These are phyloP conservation scores for Crossaster papposus DNA, from an alignment of 53 echinoderm and acorn worm species.

Conservation along the genomic window DNA sequence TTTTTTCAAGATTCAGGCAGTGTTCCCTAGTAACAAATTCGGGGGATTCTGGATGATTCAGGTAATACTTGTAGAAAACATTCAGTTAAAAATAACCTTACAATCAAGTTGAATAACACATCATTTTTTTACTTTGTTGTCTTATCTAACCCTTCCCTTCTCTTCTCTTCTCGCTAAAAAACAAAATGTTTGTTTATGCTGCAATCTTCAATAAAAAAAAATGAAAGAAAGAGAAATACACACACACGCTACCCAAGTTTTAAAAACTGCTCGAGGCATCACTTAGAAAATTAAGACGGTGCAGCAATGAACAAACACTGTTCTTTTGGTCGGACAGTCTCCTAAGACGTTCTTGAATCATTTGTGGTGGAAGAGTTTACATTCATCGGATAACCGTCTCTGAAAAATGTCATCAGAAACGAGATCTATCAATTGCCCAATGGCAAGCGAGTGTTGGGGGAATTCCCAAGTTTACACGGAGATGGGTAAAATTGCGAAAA, in stretches of 20 bases:
- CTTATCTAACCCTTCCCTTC: background rate
- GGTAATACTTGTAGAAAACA: too few species aligned
- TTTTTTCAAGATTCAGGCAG: too few species aligned
- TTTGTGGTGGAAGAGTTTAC: background rate
- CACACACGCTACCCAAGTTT: background rate
- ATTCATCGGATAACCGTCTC: background rate
- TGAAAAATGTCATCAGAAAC: background rate
- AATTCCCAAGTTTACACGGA: slow-evolving; percentile 19
- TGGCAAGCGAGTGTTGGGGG: background rate
- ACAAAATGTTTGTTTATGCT: slow-evolving; percentile 1
- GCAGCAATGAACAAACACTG: slow-evolving; percentile 4
- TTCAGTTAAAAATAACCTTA: too few species aligned
- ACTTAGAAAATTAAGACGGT: slow-evolving; percentile 2
- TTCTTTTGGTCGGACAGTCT: background rate
- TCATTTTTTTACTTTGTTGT: background rate
- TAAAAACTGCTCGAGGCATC: background rate
- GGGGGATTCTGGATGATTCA: too few species aligned
- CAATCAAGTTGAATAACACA: too few species aligned
- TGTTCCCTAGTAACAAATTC: too few species aligned
- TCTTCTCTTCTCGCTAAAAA: background rate
- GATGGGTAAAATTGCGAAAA: slow-evolving; percentile 31
- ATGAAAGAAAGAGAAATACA: background rate
- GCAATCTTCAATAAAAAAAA: background rate
- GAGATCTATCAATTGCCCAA: background rate
- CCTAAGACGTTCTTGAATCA: background rate